Conservation (phyloP, 2,888 invertebrate genomes). For the Linnaemya vulpina region DNA sequence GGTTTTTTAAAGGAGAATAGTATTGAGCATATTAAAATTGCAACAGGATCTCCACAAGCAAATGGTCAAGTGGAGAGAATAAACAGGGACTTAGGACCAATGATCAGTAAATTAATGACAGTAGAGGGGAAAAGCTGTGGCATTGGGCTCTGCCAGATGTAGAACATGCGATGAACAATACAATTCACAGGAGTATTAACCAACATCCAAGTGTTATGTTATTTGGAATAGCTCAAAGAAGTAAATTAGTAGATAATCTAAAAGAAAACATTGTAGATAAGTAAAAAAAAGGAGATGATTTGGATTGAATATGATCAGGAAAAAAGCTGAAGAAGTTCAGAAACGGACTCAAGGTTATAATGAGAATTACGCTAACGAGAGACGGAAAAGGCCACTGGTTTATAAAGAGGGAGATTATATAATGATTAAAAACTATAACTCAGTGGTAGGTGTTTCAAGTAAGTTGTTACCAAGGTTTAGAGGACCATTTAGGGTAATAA, state of each 20-base stretch:
- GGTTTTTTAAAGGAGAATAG: conserved; percentile 39
- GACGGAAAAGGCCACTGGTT: neutral
- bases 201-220: conserved; percentile 62
- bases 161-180: conserved; percentile 68
- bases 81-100: conserved; percentile 57
- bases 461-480: neutral
- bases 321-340: conserved; percentile 42
- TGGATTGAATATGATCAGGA: too few species aligned
- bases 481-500: neutral
- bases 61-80: conserved; percentile 61
- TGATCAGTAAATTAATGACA: conserved; percentile 60
- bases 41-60: conserved; percentile 59
- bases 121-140: conserved; percentile 24
- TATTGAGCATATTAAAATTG: conserved; percentile 55
- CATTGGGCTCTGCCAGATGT: conserved; percentile 53
- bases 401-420: neutral
- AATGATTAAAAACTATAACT: neutral
- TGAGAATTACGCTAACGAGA: conserved; percentile 33
- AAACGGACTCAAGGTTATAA: conserved; percentile 47
- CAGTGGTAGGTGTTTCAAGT: too few species aligned
- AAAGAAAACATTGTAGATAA: conserved; percentile 47
- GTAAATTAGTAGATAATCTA: too few species aligned
- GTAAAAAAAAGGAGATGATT: conserved; percentile 29
- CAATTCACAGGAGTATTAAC: conserved; percentile 57
- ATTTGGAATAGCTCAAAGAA: too few species aligned